Base-by-base conservation (phyloP, 2,888 invertebrate species). In the Andrena camellia region DNA sequence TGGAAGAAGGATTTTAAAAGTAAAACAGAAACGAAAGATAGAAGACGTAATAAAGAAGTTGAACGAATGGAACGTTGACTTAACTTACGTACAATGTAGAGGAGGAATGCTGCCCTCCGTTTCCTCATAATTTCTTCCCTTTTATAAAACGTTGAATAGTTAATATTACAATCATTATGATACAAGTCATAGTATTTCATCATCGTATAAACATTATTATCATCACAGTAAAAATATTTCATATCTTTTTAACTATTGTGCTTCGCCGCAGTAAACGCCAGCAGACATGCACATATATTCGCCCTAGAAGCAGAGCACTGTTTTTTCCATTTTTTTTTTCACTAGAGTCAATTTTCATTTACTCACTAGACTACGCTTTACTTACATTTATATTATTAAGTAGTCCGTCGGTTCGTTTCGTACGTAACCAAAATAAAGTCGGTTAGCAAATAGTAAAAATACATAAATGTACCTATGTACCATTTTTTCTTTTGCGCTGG, bases 191-290 rank as follows among this genome's bases (percentile, higher is more conserved):
- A 93, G 86, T 90, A 91, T 91, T 91, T 93, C 90, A 92, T 93
- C 92, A 88, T 92, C 90, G 92, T 94, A 94, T 92, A 94, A 94
- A 94, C 93, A 94, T 94, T 94, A 94, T 94, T 93, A 94, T 94
- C 94, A 94, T 94, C 94, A 94, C 94, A 94, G 94, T 94, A 94
- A 94, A 94, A 93, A 93, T 93, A 93, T 92, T 92, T 91, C 87
- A 90, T 91, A 89, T 91, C 87, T 90, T 84, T 87, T 91, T 89
- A 91, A 91, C 87, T 89, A 84, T 84, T 89, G 90, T 89, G 89
- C 89, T 78, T 73, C 74, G 81, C 83, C 83, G 83, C 83, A 86
- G 73, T 80, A 82, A 86, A 85, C 82, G 77, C 72, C 66, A 66
- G 78, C 76, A 83, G 71, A 71, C 83, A 85, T 79, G 78, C 83